Conservation (phyloP, 35 echinoderm and acorn worm genomes). For the Diadema setosum region DNA sequence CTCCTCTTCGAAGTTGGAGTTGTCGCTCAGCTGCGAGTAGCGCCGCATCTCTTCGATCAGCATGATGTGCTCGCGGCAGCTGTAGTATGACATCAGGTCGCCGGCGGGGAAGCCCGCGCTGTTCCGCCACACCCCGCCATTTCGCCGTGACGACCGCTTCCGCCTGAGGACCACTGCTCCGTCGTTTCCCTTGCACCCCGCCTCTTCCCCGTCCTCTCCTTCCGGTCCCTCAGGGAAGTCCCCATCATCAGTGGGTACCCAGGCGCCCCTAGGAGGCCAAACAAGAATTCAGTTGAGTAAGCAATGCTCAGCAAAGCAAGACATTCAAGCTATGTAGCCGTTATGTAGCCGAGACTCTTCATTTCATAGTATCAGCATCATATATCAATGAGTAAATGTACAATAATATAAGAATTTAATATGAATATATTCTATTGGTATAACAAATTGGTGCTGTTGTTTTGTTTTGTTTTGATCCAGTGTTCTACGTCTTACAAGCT, state of each 20-base stretch:
- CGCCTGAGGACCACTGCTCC: neutral
- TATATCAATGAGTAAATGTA: too few species aligned
- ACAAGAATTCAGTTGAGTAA: too few species aligned
- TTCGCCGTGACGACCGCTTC: neutral
- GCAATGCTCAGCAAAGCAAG: too few species aligned
- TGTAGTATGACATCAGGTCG: neutral
- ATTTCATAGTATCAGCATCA: too few species aligned
- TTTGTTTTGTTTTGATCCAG: too few species aligned
- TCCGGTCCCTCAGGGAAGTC: neutral
- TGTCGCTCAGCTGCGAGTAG: slow-evolving; percentile 7
- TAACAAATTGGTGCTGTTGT: too few species aligned
- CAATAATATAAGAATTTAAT: too few species aligned
- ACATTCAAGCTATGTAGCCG: too few species aligned
- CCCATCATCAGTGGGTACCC: neutral
- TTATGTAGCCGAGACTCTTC: too few species aligned
- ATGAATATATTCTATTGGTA: too few species aligned
- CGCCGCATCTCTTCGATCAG: neutral
- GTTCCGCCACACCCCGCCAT: neutral
- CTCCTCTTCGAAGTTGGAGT: neutral
- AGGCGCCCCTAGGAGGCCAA: neutral
- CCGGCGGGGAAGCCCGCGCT: neutral
- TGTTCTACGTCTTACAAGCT: too few species aligned
- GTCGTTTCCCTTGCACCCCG: neutral
- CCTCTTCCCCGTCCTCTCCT: neutral
- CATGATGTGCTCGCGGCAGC: neutral